Base-by-base conservation (phyloP, 2,888 invertebrate genomes). In the Sarcophaga rosellei region DNA sequence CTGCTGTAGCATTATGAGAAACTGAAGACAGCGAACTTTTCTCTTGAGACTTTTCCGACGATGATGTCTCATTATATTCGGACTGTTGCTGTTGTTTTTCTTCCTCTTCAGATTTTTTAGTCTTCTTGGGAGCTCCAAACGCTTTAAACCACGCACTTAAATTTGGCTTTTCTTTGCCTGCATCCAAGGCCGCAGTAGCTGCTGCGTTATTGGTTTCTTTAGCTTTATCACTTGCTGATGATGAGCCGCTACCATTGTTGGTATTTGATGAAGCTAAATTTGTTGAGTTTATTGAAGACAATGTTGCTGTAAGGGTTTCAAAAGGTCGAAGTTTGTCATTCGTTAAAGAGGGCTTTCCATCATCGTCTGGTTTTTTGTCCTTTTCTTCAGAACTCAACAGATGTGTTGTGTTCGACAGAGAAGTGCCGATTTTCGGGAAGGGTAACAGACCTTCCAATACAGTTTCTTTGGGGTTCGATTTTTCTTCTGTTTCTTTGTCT, bases 131-230 rank as follows among this genome's bases (percentile, higher is more conserved):
- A 0, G 96, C 96, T 12, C 98, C 97, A 91, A 98, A 98, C 0
- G 98, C 98, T 93, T 97, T 97, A 87, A 98, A 97, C 98, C 98
- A 98, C 45, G 97, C 98, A 91, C 97, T 97, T 80, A 97, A 94
- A 93, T 98, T 97, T 1, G 98, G 97, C 74, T 92, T 92, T 76
- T 91, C 91, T 69, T 88, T 89, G 11, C 35, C 35, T 2, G 85
- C 20, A 10, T 81, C 69, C 3, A 81, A 65, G 3, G 66, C 61
- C 53, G 70, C 3, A 10, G 75, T 0, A n/a, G 62, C 70, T 0
- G 69, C 68, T 0, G 83, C 23, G 1, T 85, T 81, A 0, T 88
- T 77, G 1, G 57, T 61, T 10, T 82, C 72, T 10, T 57, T 2
- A 20, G 84, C 88, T 65, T 90, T 91, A 20, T 92, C 91, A 15